Conservation (phyloP, 1,140 invertebrate genomes). For the Pogonus chalceus region DNA sequence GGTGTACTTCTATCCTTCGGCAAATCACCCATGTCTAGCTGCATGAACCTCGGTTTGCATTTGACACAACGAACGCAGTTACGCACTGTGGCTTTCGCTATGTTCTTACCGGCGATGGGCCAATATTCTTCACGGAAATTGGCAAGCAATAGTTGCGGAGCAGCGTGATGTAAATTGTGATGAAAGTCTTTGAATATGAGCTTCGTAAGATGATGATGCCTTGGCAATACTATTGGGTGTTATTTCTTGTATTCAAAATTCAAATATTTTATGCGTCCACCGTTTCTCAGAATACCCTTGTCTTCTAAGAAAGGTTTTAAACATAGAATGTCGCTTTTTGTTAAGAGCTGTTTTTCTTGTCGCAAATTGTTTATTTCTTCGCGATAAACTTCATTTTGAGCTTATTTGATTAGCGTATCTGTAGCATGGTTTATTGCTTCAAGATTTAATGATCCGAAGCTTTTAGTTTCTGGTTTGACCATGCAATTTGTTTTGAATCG, state of each 20-base stretch:
- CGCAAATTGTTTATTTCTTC: slow-evolving; percentile 12
- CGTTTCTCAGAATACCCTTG: slow-evolving; percentile 30
- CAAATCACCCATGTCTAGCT: slow-evolving; percentile 27
- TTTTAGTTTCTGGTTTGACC: slow-evolving; percentile 1
- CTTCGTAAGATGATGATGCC: slow-evolving; percentile 15
- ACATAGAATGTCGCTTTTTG: slow-evolving; percentile 6
- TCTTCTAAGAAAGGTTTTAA: slow-evolving; percentile 29
- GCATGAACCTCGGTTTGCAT: slow-evolving; percentile 8
- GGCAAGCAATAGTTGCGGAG: slow-evolving; percentile 17
- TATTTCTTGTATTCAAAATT: slow-evolving; percentile 22
- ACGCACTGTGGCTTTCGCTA: slow-evolving; percentile 10
- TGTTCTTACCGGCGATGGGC: slow-evolving; percentile 16
- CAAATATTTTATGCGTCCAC: slow-evolving; percentile 28
- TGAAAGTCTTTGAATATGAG: slow-evolving; percentile 18
- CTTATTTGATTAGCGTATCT: background rate
- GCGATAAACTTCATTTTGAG: background rate
- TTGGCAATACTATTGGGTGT: slow-evolving; percentile 31
- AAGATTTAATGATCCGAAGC: background rate
- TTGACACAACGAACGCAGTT: slow-evolving; percentile 24
- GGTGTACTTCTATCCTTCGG: slow-evolving; percentile 24
- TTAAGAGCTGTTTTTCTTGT: background rate
- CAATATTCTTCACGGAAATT: slow-evolving; percentile 21
- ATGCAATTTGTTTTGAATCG: slow-evolving; percentile 11
- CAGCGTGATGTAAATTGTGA: slow-evolving; percentile 21
- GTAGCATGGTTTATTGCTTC: background rate